Conservation (phyloP, 2,888 invertebrate species). For the Ptycholaimellus sp. region DNA sequence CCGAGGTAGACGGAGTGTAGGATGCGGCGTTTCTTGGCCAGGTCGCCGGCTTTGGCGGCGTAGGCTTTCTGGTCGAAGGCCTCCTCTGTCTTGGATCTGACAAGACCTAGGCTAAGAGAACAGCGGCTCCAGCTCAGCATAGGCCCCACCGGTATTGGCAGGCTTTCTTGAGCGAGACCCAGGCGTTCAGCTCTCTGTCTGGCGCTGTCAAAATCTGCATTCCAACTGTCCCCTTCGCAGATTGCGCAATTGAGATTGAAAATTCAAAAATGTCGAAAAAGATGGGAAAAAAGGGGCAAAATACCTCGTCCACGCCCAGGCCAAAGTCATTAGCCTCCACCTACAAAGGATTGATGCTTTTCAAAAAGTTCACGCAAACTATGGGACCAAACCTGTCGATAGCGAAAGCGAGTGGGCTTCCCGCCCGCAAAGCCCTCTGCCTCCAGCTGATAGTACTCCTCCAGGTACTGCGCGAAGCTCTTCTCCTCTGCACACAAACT, state of each 20-base stretch:
- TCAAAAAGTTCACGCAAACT: too few relatives aligned
- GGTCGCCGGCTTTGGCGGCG: constrained; percentile 46
- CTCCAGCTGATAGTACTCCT: constrained; percentile 78
- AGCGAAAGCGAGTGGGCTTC: constrained; percentile 65
- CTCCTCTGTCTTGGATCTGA: constrained; percentile 46
- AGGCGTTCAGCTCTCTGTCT: constrained; percentile 73
- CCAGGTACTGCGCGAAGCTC: constrained; percentile 60
- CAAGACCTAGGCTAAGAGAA: too few relatives aligned
- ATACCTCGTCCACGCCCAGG: constrained; percentile 61
- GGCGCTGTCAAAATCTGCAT: constrained; percentile 59
- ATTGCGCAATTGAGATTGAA: constrained; percentile 1
- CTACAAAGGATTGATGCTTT: too few relatives aligned
- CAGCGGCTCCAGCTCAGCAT: too few relatives aligned
- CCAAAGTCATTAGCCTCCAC: constrained; percentile 69
- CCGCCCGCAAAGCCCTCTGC: constrained; percentile 82
- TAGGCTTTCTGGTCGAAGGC: constrained; percentile 51
- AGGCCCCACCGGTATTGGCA: too few relatives aligned
- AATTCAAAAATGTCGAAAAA: too few relatives aligned
- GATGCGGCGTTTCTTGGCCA: constrained; percentile 48
- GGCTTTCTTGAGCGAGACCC: constrained; percentile 78
- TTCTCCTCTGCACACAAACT: constrained; percentile 30
- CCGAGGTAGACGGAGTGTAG: constrained; percentile 47
- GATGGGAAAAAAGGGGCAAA: too few relatives aligned
- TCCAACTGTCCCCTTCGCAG: not conserved
- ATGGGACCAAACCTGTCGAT: too few relatives aligned